Base-by-base conservation (phyloP, 2,797 vertebrate genomes). In the Lateolabrax maculatus region DNA sequence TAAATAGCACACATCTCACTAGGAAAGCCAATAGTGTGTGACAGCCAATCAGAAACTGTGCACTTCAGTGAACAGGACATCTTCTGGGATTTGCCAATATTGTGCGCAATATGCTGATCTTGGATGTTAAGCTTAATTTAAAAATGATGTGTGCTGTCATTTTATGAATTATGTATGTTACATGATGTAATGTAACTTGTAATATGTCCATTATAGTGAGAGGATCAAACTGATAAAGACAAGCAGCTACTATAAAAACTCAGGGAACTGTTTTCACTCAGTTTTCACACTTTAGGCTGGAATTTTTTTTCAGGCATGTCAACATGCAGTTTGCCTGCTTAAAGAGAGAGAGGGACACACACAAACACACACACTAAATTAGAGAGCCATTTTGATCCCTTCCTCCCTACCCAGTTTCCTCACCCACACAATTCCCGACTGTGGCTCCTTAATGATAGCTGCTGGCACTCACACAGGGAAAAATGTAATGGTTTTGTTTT, bases 401-500 rank as follows among this genome's bases (percentile, higher is more conserved):
- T 31, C 72, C 65, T 87, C 75, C 62, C 81, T 12, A 52, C 56
- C 76, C 71, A 4, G 71, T 61, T 53, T 83, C 87, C 77, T 91
- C 90, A 81, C 90, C 88, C 91, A 88, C 87, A 79, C 78, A 64
- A 57, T 83, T 81, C 89, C 76, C 72, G 11, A 79, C 88, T 84
- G 71, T 71, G 81, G 75, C 89, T 88, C 73, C 79, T 84, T 90
- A 91, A 92, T 92, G 90, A 92, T 88, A 78, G 86, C 92, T 88
- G 86, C 89, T 91, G 92, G 92, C 92, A 71, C 78, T 91, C 84
- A 77, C 86, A 61, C 74, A 70, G 84, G 81, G 69, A 84, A 86
- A 85, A 88, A 74, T 82, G 77, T 71, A 89, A 90, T 80, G 87
- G 85, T 88, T 93, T 91, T 91, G 90, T 93, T 94, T 93, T 94